Base-by-base conservation (phyloP, 2,888 invertebrate genomes). In the Agonum fuliginosum region DNA sequence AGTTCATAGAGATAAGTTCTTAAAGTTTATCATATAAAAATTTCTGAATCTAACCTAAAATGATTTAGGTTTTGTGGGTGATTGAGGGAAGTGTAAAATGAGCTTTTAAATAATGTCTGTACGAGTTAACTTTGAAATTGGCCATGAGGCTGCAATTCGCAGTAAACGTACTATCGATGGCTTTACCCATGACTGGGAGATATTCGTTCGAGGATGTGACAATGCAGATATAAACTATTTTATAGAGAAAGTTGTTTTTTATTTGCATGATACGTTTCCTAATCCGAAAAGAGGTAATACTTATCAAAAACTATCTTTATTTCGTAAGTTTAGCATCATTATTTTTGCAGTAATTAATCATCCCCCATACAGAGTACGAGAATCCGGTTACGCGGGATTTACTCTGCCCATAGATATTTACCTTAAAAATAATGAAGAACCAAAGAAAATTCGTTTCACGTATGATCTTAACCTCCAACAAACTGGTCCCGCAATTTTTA, bases 161-260 rank as follows among this genome's bases (percentile, higher is more conserved):
- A 91, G 92, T 72, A 94, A 95, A 85, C 91, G 92, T 82, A 96
- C 97, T 10, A 91, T 92, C 19, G 95, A 97, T 86, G 97, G 97
- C 58, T 97, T 95, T 86, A 98, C 98, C 81, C 98, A 98, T 88
- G 98, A 98, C 86, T 98, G 98, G 98, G 95, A 96, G 87, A 93
- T 98, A 72, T 98, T 94, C 88, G 96, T 98, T 19, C 91, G 95
- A 84, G 97, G 97, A 73, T 91, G 92, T 81, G 96, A 97, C 84
- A 93, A 94, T 82, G 92, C 94, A 81, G 94, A 95, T 84, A 95
- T 98, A 82, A 93, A 95, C 83, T 91, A 94, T 85, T 98, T 95
- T 89, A 93, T 98, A 76, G 97, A 98, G 79, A 97, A 95, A 91
- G 94, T 95, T 80, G 94, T 97, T 22, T 98, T 98, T 85, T 89